Conservation (phyloP, 2,888 invertebrate species). For the Mellilla xanthometata region DNA sequence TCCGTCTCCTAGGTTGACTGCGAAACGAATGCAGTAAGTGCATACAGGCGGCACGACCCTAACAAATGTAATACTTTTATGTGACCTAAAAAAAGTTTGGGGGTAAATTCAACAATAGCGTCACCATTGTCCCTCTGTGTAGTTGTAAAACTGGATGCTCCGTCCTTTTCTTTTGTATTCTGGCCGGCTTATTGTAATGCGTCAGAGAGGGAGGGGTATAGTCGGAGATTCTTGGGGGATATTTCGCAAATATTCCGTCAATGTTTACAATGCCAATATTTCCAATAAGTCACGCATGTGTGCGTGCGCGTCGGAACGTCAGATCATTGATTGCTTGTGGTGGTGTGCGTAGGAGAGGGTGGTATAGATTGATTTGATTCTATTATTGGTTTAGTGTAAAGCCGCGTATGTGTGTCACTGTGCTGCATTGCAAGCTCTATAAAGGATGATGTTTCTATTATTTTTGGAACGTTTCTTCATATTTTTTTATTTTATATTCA, state of each 20-base stretch:
- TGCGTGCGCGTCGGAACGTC: conserved; percentile 47
- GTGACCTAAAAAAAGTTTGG: conserved; percentile 80
- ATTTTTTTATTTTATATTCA: too few relatives aligned
- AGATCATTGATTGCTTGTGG: conserved; percentile 61
- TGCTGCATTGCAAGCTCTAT: conserved; percentile 65
- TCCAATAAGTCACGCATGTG: conserved; percentile 60
- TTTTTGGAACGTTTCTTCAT: too few relatives aligned
- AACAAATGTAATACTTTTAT: conserved; percentile 80
- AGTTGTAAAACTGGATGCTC: conserved; percentile 66
- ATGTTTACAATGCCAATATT: conserved; percentile 81
- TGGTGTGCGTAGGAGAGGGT: conserved; percentile 71
- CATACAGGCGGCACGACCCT: conserved; percentile 73
- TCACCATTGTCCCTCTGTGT: conserved; percentile 75
- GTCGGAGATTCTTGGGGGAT: conserved; percentile 54
- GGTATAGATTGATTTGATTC: conserved; percentile 80
- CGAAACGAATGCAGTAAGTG: conserved; percentile 77
- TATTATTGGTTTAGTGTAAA: conserved; percentile 81
- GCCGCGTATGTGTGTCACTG: conserved; percentile 81
- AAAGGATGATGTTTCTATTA: conserved; percentile 44
- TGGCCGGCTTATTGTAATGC: conserved; percentile 25
- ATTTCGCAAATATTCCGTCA: conserved; percentile 74
- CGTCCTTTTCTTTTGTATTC: conserved; percentile 50
- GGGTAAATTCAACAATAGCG: conserved; percentile 80
- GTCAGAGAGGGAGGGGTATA: conserved; percentile 54
- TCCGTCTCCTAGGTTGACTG: conserved; percentile 64